Conservation (phyloP, 2,113 vertebrate species). For the Pterocles gutturalis region DNA sequence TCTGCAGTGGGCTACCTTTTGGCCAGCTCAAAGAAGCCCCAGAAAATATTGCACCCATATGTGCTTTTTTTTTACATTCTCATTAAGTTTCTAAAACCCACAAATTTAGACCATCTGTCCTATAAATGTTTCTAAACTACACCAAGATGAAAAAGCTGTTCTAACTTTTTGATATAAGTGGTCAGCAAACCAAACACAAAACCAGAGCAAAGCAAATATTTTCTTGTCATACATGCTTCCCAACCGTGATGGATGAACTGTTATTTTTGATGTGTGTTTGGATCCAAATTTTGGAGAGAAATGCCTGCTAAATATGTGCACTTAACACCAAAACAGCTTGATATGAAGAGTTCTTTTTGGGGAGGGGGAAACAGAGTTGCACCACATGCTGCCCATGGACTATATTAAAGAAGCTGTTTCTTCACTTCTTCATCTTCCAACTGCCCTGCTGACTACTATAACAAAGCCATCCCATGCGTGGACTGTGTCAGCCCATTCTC, state of each 20-base stretch:
- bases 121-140: conserved; percentile 74
- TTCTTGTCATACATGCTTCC: conserved; percentile 68
- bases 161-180: conserved; percentile 71
- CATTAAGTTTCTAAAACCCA: conserved; percentile 75
- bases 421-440: conserved; percentile 23
- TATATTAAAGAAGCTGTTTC: conserved; percentile 49
- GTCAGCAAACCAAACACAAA: conserved; percentile 74
- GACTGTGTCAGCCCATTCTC: background rate
- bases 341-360: conserved; percentile 47
- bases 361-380: background rate
- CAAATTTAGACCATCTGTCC: conserved; percentile 74
- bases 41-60: conserved; percentile 68
- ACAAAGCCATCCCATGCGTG: conserved; percentile 12
- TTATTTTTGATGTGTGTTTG: conserved; percentile 64
- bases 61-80: conserved; percentile 35
- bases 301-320: conserved; percentile 37
- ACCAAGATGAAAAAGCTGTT: conserved; percentile 67
- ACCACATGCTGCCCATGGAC: background rate
- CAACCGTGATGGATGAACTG: conserved; percentile 67
- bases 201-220: conserved; percentile 77
- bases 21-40: conserved; percentile 48
- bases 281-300: conserved; percentile 60
- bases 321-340: conserved; percentile 48
- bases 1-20: conserved; percentile 61
- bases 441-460: conserved; percentile 23